Evolutionary conservation across 2,797 vertebrate genomes (phyloP).

Genomic region (Gephyroberyx darwinii): DNA sequence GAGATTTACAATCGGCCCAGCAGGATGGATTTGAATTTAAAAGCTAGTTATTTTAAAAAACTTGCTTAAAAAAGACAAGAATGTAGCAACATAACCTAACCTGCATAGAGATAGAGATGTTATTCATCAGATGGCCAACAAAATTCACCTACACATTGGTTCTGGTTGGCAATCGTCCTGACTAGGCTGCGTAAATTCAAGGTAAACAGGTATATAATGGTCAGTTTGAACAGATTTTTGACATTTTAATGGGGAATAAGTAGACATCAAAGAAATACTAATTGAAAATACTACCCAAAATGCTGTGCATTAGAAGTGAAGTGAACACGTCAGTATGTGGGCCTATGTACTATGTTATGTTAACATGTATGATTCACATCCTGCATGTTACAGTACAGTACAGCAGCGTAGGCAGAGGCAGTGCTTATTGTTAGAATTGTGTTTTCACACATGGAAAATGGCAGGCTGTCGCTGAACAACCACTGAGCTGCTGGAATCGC

Average conservation of each 20-base stretch:
- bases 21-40: no score
- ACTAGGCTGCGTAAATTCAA: not conserved
- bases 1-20: no score
- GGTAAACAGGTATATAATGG: not conserved
- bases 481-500: conserved; percentile 55
- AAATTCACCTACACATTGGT: no score
- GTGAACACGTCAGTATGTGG: not conserved
- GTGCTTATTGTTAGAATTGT: conserved; percentile 41
- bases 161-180: no score
- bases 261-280: no score
- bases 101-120: no score
- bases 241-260: no score
- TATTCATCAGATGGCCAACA: no score
- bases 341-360: not conserved
- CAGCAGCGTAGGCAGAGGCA: conserved; percentile 22
- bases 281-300: not conserved
- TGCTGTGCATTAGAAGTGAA: not conserved
- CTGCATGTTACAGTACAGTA: conserved; percentile 18
- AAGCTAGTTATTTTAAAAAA: no score
- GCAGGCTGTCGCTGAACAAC: conserved; percentile 50
- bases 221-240: not conserved
- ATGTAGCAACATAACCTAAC: no score
- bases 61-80: no score
- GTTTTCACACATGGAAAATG: not conserved
- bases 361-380: conserved; percentile 32